phyloP scores from a whole-genome alignment of 2,888 invertebrate species.

The Brachyopa scutellaris region DNA sequence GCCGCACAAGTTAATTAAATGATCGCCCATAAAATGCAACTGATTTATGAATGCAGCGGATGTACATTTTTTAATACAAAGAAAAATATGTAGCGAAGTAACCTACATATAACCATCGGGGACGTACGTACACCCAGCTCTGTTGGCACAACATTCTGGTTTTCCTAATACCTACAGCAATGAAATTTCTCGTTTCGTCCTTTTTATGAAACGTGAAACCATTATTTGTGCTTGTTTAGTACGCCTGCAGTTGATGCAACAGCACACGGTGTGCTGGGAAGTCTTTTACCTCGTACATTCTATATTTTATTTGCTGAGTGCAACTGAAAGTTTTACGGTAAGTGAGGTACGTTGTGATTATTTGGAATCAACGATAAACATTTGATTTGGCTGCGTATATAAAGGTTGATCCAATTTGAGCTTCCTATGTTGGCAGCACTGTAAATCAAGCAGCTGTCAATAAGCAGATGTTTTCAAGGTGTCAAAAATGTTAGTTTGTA shows the following conservation, averaged over 20 bases:
- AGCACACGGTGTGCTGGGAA: neutral
- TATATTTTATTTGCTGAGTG: neutral
- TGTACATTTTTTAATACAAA: constrained; percentile 9
- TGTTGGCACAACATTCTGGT: neutral
- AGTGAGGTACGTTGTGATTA: neutral
- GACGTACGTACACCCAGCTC: too few relatives aligned
- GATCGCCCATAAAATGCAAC: constrained; percentile 31
- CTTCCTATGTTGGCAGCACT: too few relatives aligned
- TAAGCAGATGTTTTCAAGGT: too few relatives aligned
- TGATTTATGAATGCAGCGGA: constrained; percentile 51
- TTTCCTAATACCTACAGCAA: neutral
- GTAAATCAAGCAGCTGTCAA: too few relatives aligned
- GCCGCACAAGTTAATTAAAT: constrained; percentile 65
- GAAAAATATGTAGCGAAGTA: neutral
- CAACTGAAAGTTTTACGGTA: neutral
- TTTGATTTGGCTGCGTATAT: too few relatives aligned
- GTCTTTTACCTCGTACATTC: neutral
- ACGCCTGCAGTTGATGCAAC: constrained; percentile 22
- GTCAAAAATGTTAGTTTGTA: too few relatives aligned
- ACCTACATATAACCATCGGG: neutral
- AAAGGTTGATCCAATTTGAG: too few relatives aligned
- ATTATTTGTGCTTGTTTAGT: constrained; percentile 34
- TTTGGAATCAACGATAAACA: too few relatives aligned
- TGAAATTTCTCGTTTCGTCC: neutral
- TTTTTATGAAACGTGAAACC: constrained; percentile 6